A percentile compares a stretch with the other conserved stretches of the same genome.
Conservation (phyloP, 2,888 invertebrate species). For the Chymomyza amoena region DNA sequence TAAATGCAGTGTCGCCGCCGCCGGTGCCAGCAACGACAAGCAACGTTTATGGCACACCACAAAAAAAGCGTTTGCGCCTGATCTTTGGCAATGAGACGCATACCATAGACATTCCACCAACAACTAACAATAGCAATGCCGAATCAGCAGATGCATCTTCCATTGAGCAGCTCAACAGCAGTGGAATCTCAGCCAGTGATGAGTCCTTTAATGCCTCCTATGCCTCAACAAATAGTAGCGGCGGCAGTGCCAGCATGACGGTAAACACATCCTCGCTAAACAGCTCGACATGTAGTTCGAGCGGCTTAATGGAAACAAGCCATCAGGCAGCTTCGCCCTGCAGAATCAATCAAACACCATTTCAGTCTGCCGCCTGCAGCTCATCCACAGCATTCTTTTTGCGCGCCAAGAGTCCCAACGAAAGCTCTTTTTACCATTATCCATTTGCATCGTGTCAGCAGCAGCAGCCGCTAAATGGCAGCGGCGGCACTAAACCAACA, state of each 20-base stretch:
- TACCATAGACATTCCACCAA: slow-evolving; percentile 91
- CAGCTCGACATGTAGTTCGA: slow-evolving; percentile 29
- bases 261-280: slow-evolving; percentile 40
- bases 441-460: slow-evolving; percentile 18
- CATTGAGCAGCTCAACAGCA: slow-evolving; percentile 56
- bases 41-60: slow-evolving; percentile 81
- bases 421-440: background rate
- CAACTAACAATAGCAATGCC: slow-evolving; percentile 30
- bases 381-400: slow-evolving; percentile 29
- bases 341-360: slow-evolving; percentile 15
- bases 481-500: slow-evolving; percentile 30
- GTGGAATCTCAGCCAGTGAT: slow-evolving; percentile 40
- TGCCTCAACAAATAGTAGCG: slow-evolving; percentile 46
- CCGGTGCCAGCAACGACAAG: slow-evolving; percentile 26
- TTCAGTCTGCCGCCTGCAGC: slow-evolving; percentile 22
- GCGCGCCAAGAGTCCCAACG: slow-evolving; percentile 1
- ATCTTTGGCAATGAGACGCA: slow-evolving; percentile 94
- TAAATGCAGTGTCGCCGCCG: background rate
- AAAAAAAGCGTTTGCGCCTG: slow-evolving; percentile 90
- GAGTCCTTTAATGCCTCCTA: slow-evolving; percentile 63
- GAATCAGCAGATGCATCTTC: slow-evolving; percentile 6
- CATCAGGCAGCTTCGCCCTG: background rate
- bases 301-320: background rate
- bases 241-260: slow-evolving; percentile 35
- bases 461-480: slow-evolving; percentile 22